Evolutionary conservation across 2,113 vertebrate species (phyloP).

Genomic region (Pelvicachromis taeniatus): DNA sequence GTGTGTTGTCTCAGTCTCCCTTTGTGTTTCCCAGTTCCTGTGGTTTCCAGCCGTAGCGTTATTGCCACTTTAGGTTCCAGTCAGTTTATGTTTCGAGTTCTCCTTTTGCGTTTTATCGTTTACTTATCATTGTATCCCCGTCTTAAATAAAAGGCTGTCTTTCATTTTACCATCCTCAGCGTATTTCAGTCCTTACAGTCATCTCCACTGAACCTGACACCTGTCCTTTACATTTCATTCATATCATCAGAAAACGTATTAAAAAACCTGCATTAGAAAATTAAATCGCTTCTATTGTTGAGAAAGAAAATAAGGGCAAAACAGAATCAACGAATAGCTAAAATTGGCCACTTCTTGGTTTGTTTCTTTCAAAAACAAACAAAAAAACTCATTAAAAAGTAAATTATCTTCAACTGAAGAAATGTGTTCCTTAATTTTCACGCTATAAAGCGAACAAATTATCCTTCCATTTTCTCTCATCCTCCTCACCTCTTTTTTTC

Average conservation of each 20-base stretch:
- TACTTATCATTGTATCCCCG: neutral
- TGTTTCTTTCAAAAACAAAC: neutral
- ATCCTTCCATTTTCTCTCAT: rapidly evolving
- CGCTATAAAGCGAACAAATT: neutral
- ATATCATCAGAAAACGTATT: neutral
- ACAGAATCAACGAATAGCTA: too few relatives aligned
- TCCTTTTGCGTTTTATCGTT: neutral
- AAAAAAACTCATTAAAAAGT: neutral
- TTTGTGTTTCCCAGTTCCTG: neutral
- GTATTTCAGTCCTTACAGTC: too few relatives aligned
- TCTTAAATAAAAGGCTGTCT: too few relatives aligned
- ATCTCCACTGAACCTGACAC: too few relatives aligned
- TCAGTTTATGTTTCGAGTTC: neutral
- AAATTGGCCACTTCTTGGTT: neutral
- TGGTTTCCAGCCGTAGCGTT: neutral
- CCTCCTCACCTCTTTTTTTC: neutral
- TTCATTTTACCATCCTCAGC: too few relatives aligned
- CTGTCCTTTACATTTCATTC: neutral
- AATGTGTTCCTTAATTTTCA: neutral
- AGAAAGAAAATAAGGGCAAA: neutral
- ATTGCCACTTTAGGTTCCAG: neutral
- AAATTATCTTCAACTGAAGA: neutral
- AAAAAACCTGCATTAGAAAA: neutral
- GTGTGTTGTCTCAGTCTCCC: neutral
- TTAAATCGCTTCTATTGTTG: neutral